phyloP scores from a whole-genome alignment of 2,888 invertebrate species.

The Cheilosia urbana region DNA sequence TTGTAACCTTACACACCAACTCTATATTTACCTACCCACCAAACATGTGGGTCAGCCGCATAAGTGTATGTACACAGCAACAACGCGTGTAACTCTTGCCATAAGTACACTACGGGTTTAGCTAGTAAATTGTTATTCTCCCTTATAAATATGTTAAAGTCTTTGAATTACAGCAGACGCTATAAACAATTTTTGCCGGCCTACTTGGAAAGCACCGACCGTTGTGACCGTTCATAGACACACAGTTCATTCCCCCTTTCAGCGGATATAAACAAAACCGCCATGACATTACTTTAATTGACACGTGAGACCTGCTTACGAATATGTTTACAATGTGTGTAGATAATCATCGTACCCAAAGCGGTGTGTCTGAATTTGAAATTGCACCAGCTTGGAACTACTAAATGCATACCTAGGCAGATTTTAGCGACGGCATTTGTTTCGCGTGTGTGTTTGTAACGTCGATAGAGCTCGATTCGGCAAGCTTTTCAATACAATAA shows the following conservation, averaged over 20 bases:
- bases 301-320: conserved; percentile 53
- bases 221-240: conserved; percentile 11
- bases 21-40: no score
- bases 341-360: no score
- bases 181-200: conserved; percentile 23
- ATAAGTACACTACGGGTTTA: background rate
- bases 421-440: conserved; percentile 31
- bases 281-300: conserved; percentile 65
- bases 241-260: conserved; percentile 61
- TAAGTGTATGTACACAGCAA: conserved; percentile 1
- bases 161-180: conserved; percentile 2
- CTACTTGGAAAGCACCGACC: conserved; percentile 11
- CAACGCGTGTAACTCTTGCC: background rate
- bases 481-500: conserved; percentile 1
- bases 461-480: background rate
- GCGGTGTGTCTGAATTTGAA: conserved; percentile 23
- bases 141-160: background rate
- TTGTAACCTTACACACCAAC: no score
- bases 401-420: conserved; percentile 35
- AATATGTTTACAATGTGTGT: conserved; percentile 2
- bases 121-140: background rate
- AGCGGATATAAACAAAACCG: conserved; percentile 60
- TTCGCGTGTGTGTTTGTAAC: background rate
- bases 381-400: conserved; percentile 25
- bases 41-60: conserved; percentile 41